These are phyloP conservation scores for Saimiri boliviensis DNA, from an alignment of 2,113 vertebrate genomes.

Conservation along the genomic window DNA sequence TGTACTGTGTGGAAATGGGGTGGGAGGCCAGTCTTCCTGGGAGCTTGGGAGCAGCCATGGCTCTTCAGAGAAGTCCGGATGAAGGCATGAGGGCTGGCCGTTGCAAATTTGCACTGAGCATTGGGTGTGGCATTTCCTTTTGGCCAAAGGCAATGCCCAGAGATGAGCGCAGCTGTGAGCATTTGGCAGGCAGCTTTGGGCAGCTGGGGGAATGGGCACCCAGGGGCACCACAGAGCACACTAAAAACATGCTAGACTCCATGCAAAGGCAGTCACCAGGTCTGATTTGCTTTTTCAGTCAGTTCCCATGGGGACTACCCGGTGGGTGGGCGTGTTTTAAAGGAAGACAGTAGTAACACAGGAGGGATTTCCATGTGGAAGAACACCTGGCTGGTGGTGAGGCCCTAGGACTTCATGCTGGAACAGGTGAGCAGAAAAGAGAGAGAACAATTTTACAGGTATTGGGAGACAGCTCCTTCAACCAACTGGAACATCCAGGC, in stretches of 20 bases:
- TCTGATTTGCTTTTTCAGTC: background rate
- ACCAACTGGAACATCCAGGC: background rate
- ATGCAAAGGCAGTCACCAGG: background rate
- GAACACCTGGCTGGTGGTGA: rapidly evolving
- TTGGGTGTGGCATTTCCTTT: background rate
- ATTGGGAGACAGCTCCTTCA: background rate
- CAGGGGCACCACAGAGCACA: too few species aligned
- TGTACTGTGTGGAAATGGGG: background rate
- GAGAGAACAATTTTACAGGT: rapidly evolving
- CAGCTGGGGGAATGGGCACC: background rate
- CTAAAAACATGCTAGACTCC: background rate
- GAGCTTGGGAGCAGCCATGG: background rate
- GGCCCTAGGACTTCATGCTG: background rate
- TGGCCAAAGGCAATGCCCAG: background rate
- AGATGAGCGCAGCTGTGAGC: background rate
- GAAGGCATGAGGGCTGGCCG: background rate
- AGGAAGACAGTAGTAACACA: background rate
- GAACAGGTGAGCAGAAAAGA: background rate
- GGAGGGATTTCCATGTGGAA: background rate
- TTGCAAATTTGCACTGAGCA: background rate
- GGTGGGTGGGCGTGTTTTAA: background rate
- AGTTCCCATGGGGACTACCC: background rate
- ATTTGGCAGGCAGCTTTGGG: background rate
- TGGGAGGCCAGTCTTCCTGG: rapidly evolving
- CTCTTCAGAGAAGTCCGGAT: background rate